These are phyloP conservation scores for Cosmorhoe ocellata DNA, from an alignment of 2,888 invertebrate genomes.

Conservation along the genomic window DNA sequence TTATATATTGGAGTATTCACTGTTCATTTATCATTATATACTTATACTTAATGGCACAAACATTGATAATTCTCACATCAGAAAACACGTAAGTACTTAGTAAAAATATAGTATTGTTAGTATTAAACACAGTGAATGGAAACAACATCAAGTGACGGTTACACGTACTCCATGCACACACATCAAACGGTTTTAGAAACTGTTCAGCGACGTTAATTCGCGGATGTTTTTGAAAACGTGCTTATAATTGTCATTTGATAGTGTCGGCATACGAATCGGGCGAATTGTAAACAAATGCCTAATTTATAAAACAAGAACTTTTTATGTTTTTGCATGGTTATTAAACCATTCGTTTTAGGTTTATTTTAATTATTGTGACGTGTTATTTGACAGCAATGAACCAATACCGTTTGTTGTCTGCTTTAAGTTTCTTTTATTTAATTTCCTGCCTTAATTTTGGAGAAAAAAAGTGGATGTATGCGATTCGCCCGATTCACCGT, in stretches of 20 bases:
- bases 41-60: background rate
- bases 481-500: slow-evolving; percentile 21
- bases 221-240: slow-evolving; percentile 40
- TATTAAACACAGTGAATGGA: slow-evolving; percentile 31
- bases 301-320: slow-evolving; percentile 3
- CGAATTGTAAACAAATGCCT: slow-evolving; percentile 20
- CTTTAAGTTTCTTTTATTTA: no score
- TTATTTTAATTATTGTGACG: no score
- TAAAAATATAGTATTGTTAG: slow-evolving; percentile 26
- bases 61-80: background rate
- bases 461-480: no score
- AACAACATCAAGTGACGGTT: slow-evolving; percentile 33
- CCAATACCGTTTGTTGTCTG: no score
- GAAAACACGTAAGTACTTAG: slow-evolving; percentile 3
- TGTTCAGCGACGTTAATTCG: slow-evolving; percentile 18
- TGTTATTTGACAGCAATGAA: no score
- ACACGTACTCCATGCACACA: slow-evolving; percentile 40
- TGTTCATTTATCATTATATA: no score
- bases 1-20: no score
- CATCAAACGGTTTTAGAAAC: slow-evolving; percentile 14
- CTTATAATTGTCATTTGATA: slow-evolving; percentile 36
- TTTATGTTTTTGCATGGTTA: background rate
- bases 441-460: no score
- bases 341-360: background rate
- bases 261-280: slow-evolving; percentile 25